Conservation (phyloP, 92 coral and sea anemone genomes). For the Phenganax subtilis region DNA sequence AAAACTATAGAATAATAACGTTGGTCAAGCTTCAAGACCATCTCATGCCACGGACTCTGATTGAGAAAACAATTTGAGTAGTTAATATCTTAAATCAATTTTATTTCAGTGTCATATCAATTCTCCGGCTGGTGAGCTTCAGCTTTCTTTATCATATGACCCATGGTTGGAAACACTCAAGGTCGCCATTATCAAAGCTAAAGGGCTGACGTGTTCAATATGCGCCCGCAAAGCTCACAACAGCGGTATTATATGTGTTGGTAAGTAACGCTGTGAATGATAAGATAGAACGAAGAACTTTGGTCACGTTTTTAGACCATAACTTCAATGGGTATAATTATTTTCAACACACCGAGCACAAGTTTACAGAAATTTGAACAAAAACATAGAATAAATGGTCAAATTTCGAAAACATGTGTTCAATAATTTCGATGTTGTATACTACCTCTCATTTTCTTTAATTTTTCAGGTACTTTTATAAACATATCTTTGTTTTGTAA, state of each 20-base stretch:
- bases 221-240: constrained; percentile 56
- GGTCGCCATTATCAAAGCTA: constrained; percentile 78
- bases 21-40: background rate
- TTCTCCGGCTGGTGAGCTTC: constrained; percentile 81
- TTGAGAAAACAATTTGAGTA: too few relatives aligned
- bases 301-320: background rate
- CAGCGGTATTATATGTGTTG: constrained; percentile 79
- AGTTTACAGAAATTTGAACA: background rate
- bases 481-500: constrained; percentile 50
- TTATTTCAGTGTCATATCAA: constrained; percentile 37
- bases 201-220: constrained; percentile 72
- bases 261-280: constrained; percentile 32
- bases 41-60: background rate
- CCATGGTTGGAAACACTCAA: constrained; percentile 61
- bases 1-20: too few relatives aligned
- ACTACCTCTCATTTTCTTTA: background rate
- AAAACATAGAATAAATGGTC: background rate
- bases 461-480: constrained; percentile 65
- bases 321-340: background rate
- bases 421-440: too few relatives aligned
- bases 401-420: too few relatives aligned
- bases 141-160: constrained; percentile 73
- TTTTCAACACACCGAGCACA: background rate
- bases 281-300: background rate
- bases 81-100: too few relatives aligned